Evolutionary conservation across 1,140 invertebrate species (phyloP).

Genomic region (Parasteatoda tepidariorum): DNA sequence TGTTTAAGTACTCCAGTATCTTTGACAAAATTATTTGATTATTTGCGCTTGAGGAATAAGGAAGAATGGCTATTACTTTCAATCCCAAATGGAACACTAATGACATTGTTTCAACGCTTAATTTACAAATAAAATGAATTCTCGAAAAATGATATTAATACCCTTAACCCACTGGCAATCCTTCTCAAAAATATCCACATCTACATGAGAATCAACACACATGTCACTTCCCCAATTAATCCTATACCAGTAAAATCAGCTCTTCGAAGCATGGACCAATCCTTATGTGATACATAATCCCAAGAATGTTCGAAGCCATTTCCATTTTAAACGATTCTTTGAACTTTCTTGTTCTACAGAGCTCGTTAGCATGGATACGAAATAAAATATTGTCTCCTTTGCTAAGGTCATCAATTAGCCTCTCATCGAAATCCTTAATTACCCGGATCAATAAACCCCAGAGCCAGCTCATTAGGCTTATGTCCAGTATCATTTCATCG

Average conservation of each 20-base stretch:
- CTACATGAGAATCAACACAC: background rate
- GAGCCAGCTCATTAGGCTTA: slow-evolving; percentile 53
- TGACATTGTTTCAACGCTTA: too few species aligned
- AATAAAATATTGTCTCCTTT: slow-evolving; percentile 56
- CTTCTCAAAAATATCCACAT: too few species aligned
- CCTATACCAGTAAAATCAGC: background rate
- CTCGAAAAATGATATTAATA: too few species aligned
- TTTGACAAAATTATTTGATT: too few species aligned
- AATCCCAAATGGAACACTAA: too few species aligned
- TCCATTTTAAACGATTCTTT: slow-evolving; percentile 40
- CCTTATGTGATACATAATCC: slow-evolving; percentile 18
- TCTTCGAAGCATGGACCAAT: background rate
- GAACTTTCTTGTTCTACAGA: slow-evolving; percentile 27
- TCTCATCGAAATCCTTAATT: slow-evolving; percentile 57
- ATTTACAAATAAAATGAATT: too few species aligned
- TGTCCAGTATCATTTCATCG: slow-evolving; percentile 58
- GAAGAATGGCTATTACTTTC: too few species aligned
- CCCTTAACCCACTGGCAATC: too few species aligned
- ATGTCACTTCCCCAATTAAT: background rate
- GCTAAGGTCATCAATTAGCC: slow-evolving; percentile 53
- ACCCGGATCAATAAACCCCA: slow-evolving; percentile 48
- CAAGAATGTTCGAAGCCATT: background rate
- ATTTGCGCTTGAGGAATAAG: too few species aligned
- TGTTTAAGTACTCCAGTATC: too few species aligned
- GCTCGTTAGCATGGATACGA: slow-evolving; percentile 42